These are phyloP conservation scores for Dendropsophus ebraccatus DNA, from an alignment of 2,113 vertebrate species.

Conservation along the genomic window DNA sequence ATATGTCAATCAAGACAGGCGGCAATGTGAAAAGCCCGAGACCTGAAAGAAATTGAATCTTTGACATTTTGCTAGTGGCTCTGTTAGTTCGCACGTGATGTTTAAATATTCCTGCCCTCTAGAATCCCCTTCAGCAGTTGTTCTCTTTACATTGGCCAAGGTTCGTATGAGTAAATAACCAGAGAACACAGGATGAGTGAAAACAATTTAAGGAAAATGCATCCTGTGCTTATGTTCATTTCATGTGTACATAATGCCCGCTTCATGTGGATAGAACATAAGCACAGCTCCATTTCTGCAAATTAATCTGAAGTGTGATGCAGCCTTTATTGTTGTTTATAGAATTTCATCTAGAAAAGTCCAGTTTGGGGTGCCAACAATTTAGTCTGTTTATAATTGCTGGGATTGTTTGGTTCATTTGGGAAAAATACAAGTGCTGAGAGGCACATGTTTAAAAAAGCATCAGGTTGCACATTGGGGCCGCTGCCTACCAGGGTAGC, in stretches of 20 bases:
- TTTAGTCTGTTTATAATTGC: slow-evolving; percentile 56
- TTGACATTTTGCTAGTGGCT: neutral
- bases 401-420: slow-evolving; percentile 47
- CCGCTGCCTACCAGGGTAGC: slow-evolving; percentile 39
- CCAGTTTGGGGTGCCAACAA: slow-evolving; percentile 43
- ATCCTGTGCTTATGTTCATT: slow-evolving; percentile 43
- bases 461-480: slow-evolving; percentile 53
- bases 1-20: neutral
- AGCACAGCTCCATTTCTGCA: slow-evolving; percentile 38
- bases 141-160: slow-evolving; percentile 1
- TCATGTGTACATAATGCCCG: slow-evolving; percentile 46
- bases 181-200: slow-evolving; percentile 22
- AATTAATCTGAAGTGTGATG: slow-evolving; percentile 56
- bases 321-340: slow-evolving; percentile 53
- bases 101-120: slow-evolving; percentile 33
- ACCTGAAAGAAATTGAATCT: neutral
- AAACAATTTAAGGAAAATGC: slow-evolving; percentile 39
- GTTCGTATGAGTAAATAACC: slow-evolving; percentile 4
- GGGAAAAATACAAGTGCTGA: slow-evolving; percentile 44
- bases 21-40: neutral
- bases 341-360: slow-evolving; percentile 49
- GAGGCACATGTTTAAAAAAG: slow-evolving; percentile 53
- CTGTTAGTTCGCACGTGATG: neutral
- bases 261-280: slow-evolving; percentile 54
- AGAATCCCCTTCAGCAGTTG: slow-evolving; percentile 17